These are phyloP conservation scores for Eurytoma californica DNA, from an alignment of 2,888 invertebrate species.

Conservation along the genomic window DNA sequence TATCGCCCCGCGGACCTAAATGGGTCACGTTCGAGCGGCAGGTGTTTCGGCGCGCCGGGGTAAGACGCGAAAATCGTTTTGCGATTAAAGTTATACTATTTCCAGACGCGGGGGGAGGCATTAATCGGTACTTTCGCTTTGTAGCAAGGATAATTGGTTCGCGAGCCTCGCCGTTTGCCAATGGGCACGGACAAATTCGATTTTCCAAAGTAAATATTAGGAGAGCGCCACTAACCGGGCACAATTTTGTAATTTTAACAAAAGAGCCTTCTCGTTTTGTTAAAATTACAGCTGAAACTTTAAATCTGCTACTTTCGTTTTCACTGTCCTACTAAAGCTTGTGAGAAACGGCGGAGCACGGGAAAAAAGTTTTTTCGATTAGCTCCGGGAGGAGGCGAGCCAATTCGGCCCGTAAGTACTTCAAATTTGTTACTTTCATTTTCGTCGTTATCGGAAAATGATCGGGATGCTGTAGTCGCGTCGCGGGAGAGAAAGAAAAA, in stretches of 20 bases:
- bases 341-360: not conserved
- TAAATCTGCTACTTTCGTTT: conserved; percentile 33
- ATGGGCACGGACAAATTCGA: no score
- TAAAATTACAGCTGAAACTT: conserved; percentile 15
- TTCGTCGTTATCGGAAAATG: conserved; percentile 2
- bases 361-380: conserved; percentile 18
- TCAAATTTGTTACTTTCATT: conserved; percentile 35
- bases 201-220: no score
- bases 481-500: not conserved
- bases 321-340: conserved; percentile 38
- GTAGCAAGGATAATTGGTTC: no score
- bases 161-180: no score
- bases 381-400: not conserved
- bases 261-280: not conserved
- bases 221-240: no score
- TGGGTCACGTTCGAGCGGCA: no score
- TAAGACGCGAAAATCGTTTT: conserved; percentile 2
- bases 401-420: not conserved
- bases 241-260: conserved; percentile 8
- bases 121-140: no score
- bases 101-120: not conserved
- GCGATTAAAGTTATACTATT: conserved; percentile 10
- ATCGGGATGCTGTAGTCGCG: not conserved
- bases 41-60: not conserved
- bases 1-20: no score